A percentile compares a stretch with the other conserved stretches of the same genome.
Conservation (phyloP, 2,113 vertebrate species). For the Nicator chloris region DNA sequence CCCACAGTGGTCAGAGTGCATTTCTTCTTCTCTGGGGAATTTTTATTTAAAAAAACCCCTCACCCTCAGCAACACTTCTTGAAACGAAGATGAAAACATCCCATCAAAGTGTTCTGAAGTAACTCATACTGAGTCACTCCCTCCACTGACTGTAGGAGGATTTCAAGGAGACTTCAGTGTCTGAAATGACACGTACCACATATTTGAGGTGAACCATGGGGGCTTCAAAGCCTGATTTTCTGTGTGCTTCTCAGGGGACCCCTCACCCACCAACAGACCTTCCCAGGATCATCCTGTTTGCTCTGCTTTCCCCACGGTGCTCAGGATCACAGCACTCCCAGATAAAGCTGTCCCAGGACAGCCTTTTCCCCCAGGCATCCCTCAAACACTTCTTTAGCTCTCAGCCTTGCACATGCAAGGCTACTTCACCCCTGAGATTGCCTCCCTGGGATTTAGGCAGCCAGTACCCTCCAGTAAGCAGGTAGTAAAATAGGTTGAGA, state of each 20-base stretch:
- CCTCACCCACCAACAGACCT: not conserved
- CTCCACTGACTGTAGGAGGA: not conserved
- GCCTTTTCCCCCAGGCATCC: not conserved
- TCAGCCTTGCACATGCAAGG: not conserved
- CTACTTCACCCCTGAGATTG: not conserved
- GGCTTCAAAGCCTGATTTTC: not conserved
- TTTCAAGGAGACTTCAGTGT: not conserved
- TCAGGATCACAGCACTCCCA: not conserved
- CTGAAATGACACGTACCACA: not conserved
- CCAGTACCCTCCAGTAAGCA: constrained; percentile 2
- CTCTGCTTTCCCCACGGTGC: not conserved
- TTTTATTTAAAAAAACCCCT: not conserved
- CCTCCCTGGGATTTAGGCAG: constrained; percentile 15
- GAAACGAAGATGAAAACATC: not conserved
- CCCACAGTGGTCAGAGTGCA: not conserved
- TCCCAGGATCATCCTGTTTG: not conserved
- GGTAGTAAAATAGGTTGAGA: constrained; percentile 38
- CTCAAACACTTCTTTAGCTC: not conserved
- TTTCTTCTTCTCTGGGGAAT: not conserved
- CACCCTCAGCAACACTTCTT: not conserved
- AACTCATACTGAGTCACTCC: not conserved
- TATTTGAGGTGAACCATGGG: not conserved
- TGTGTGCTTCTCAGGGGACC: not conserved
- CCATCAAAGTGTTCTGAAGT: not conserved
- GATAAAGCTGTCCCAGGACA: not conserved